A percentile compares a stretch with the other conserved stretches of the same genome.
These are phyloP conservation scores for Coreoperca whiteheadi DNA, from an alignment of 2,113 vertebrate species.

Conservation along the genomic window DNA sequence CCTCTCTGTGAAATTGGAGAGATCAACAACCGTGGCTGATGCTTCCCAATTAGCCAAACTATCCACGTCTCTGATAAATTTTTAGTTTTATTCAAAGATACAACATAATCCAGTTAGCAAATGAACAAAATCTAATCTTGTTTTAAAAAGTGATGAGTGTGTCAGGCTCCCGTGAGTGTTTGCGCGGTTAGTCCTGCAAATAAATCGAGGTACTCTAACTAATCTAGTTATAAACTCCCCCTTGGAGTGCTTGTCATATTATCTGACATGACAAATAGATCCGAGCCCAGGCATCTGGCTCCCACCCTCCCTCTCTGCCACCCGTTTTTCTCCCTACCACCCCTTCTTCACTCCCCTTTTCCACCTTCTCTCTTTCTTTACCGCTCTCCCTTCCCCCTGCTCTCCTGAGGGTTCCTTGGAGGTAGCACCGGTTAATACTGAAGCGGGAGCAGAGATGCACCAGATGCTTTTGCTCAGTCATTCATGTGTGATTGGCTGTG, in stretches of 20 bases:
- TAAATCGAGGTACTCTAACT: constrained; percentile 73
- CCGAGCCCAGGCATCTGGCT: constrained; percentile 34
- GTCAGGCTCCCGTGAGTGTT: constrained; percentile 37
- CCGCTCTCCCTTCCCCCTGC: not conserved
- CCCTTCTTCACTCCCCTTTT: not conserved
- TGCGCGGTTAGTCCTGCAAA: constrained; percentile 68
- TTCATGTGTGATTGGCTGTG: constrained; percentile 40
- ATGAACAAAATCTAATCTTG: constrained; percentile 70
- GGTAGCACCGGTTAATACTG: constrained; percentile 45
- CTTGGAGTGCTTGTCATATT: constrained; percentile 73
- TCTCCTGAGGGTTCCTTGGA: constrained; percentile 9
- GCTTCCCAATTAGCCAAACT: constrained; percentile 32
- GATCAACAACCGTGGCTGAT: constrained; percentile 13
- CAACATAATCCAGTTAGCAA: constrained; percentile 66
- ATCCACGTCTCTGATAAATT: constrained; percentile 33
- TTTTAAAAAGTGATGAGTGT: constrained; percentile 58
- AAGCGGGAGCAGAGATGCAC: constrained; percentile 43
- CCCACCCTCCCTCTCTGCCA: constrained; percentile 30
- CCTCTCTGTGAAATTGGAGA: constrained; percentile 7
- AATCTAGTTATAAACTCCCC: constrained; percentile 75
- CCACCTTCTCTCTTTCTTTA: not conserved
- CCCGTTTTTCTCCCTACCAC: constrained; percentile 13
- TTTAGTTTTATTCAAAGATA: constrained; percentile 47
- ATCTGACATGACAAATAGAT: constrained; percentile 81
- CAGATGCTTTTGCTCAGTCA: constrained; percentile 27